phyloP scores from a whole-genome alignment of 2,797 vertebrate genomes.

The Carapus acus region DNA sequence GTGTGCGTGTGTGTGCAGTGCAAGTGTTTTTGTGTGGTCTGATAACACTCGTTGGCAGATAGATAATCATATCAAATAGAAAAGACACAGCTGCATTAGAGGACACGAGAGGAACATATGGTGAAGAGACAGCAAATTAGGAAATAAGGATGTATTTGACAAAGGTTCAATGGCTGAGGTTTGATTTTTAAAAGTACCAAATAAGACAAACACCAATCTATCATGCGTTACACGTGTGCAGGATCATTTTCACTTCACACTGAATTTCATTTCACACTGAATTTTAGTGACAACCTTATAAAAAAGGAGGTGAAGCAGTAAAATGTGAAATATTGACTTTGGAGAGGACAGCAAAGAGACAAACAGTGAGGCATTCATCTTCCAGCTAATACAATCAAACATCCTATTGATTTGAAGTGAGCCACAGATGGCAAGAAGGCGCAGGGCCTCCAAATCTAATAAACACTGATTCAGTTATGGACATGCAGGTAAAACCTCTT shows the following conservation, averaged over 20 bases:
- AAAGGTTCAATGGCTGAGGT: not conserved
- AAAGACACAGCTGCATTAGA: constrained; percentile 31
- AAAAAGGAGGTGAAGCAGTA: not conserved
- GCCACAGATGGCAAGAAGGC: constrained; percentile 35
- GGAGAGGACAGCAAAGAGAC: constrained; percentile 19
- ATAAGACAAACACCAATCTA: constrained; percentile 15
- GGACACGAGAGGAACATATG: constrained; percentile 1
- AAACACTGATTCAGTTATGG: constrained; percentile 49
- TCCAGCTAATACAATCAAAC: constrained; percentile 51
- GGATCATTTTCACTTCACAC: no score
- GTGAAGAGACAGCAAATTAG: constrained; percentile 1
- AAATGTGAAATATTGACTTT: constrained; percentile 14
- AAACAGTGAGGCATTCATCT: constrained; percentile 31
- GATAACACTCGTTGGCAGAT: constrained; percentile 33
- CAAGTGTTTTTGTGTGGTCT: constrained; percentile 47
- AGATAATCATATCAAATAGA: constrained; percentile 43
- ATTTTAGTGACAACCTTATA: no score
- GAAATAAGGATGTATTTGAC: constrained; percentile 12
- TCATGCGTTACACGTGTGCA: not conserved
- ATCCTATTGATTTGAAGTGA: constrained; percentile 47
- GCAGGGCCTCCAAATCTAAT: constrained; percentile 48
- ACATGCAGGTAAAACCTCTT: constrained; percentile 35
- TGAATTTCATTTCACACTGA: not conserved
- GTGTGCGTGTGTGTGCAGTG: constrained; percentile 18
- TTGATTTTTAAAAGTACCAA: not conserved